phyloP scores from a whole-genome alignment of 1,140 invertebrate genomes.

The Aplysia californica region DNA sequence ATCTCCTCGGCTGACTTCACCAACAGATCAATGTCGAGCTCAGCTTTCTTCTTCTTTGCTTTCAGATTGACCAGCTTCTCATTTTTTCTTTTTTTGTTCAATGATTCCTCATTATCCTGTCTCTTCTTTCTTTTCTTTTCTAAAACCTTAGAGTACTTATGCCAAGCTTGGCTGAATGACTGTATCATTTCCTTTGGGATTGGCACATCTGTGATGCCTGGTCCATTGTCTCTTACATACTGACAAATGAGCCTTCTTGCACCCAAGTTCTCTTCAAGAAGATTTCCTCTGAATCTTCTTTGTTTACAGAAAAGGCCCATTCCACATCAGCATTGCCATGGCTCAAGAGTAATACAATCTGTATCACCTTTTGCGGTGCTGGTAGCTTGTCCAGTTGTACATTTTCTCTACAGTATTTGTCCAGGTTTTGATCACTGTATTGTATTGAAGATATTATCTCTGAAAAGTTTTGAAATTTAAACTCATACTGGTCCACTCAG shows the following conservation, averaged over 20 bases:
- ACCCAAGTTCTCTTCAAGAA: conserved; percentile 34
- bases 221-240: conserved; percentile 28
- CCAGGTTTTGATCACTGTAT: conserved; percentile 26
- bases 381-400: conserved; percentile 4
- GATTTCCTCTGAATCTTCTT: conserved; percentile 43
- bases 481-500: conserved; percentile 13
- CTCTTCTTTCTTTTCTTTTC: conserved; percentile 35
- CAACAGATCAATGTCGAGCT: conserved; percentile 7
- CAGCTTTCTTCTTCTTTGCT: not conserved
- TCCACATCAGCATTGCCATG: conserved; percentile 49
- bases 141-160: conserved; percentile 27
- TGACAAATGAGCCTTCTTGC: conserved; percentile 35
- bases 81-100: not conserved
- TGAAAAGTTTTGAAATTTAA: conserved; percentile 1
- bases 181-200: conserved; percentile 7
- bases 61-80: conserved; percentile 4
- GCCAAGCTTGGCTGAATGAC: not conserved
- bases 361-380: conserved; percentile 30
- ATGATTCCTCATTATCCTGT: conserved; percentile 28
- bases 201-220: conserved; percentile 11
- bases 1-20: conserved; percentile 16
- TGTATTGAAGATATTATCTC: not conserved
- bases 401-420: conserved; percentile 25
- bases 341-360: conserved; percentile 35
- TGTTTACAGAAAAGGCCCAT: conserved; percentile 46